Base-by-base conservation (phyloP, 2,888 invertebrate species). In the Chironomus tentans region DNA sequence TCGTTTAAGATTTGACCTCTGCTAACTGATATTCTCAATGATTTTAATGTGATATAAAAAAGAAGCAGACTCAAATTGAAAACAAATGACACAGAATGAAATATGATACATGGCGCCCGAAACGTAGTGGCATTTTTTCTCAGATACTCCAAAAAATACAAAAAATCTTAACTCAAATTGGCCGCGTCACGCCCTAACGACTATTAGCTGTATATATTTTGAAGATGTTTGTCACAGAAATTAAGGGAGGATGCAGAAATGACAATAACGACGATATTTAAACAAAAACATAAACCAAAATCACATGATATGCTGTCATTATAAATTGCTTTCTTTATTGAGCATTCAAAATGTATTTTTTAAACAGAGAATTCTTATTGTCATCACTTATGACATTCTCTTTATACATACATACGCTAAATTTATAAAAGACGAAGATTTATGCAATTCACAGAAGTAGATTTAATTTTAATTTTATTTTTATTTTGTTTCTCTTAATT, bases 181-280 rank as follows among this genome's bases (percentile, higher is more conserved):
- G 72, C 62, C 62, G 28, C 72, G 72, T 72, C 72, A 72, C 72
- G 72, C 72, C 72, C 28, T 61, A 28, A 48, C 72, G 61, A 72
- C 72, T 56, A 56, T 61, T 61, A 72, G 56, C 56, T 72, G 7
- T 61, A n/a, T n/a, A 65, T 22, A 22, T 46, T 38, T 38, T 38
- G 38, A 38, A 38, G 38, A 70, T 56, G 15, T 70, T 70, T 70
- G 70, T 70, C 70, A 70, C 70, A 50, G 15, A 56, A 18, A 69
- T 13, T 22, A 28, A 22, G 28, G n/a, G 46, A 15, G 24, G 50
- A 13, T 47, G 71, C 56, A 71, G 6, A 15, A 56, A 48, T 70
- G 22, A 61, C 56, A 56, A 72, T 61, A 61, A 38, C 38, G 38
- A 62, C 62, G 13, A 48, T 56, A 0, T 24, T 71, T 71, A 15